Evolutionary conservation across 2,113 vertebrate species (phyloP).

Genomic region (Okapia johnstoni): DNA sequence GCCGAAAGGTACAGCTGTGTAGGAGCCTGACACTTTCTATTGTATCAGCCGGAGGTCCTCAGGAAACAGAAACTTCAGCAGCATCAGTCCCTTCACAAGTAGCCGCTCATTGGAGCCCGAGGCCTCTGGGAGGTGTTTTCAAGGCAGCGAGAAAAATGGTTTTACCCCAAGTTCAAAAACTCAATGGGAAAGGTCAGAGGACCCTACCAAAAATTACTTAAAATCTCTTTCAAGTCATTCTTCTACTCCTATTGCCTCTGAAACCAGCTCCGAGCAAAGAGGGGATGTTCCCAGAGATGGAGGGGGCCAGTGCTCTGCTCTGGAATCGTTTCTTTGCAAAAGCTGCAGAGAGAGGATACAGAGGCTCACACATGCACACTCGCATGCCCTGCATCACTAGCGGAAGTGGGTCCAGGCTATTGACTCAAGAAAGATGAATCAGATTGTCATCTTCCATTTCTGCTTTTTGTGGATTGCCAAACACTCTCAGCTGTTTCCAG

Average conservation of each 20-base stretch:
- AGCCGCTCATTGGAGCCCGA: neutral
- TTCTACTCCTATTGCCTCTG: neutral
- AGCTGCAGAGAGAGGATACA: rapidly evolving
- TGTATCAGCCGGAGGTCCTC: neutral
- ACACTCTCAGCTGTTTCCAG: slow-evolving; percentile 61
- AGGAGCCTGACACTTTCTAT: neutral
- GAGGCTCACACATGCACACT: neutral
- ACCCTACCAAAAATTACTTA: neutral
- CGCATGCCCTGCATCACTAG: neutral
- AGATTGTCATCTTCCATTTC: neutral
- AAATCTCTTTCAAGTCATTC: neutral
- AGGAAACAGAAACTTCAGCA: slow-evolving; percentile 23
- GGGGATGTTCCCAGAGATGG: rapidly evolving
- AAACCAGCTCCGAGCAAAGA: neutral
- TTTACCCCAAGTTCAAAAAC: neutral
- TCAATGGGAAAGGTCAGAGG: neutral
- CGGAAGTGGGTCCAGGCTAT: slow-evolving; percentile 1
- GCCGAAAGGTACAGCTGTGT: neutral
- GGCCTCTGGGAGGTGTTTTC: neutral
- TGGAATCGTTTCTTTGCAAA: neutral
- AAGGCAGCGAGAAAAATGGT: neutral
- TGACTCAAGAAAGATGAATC: neutral
- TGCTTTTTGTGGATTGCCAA: slow-evolving; percentile 50
- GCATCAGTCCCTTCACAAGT: neutral
- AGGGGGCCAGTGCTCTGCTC: neutral